Conservation (phyloP, 2,797 vertebrate species). For the Thalassophryne amazonica region DNA sequence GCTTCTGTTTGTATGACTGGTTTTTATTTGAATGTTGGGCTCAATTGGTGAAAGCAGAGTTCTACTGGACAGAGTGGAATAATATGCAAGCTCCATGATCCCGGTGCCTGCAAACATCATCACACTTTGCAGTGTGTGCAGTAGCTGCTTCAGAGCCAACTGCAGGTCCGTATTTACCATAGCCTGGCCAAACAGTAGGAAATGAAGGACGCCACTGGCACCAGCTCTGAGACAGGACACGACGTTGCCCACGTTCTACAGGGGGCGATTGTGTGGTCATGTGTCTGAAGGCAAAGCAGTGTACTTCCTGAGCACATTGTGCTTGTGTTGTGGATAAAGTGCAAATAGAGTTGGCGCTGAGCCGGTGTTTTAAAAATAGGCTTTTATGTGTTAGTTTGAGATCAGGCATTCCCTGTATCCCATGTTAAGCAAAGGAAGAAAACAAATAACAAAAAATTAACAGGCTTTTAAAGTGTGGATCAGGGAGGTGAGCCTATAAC, state of each 20-base stretch:
- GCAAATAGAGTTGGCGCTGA: constrained; percentile 36
- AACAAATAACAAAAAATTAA: too few species aligned
- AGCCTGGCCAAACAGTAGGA: constrained; percentile 58
- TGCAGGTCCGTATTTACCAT: constrained; percentile 66
- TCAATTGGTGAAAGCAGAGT: too few species aligned
- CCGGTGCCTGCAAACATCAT: constrained; percentile 7
- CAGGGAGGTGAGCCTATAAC: too few species aligned
- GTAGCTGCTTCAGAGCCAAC: constrained; percentile 50
- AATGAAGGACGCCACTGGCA: constrained; percentile 30
- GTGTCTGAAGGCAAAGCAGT: constrained; percentile 43
- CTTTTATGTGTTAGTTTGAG: constrained; percentile 32
- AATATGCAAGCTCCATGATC: background rate
- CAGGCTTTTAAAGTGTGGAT: too few species aligned
- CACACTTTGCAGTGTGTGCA: constrained; percentile 53
- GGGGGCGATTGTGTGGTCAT: constrained; percentile 40
- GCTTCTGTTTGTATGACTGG: constrained; percentile 30
- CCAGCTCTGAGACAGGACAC: constrained; percentile 45
- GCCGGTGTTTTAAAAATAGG: constrained; percentile 48
- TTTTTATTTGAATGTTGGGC: too few species aligned
- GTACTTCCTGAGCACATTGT: constrained; percentile 38
- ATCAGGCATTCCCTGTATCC: constrained; percentile 35
- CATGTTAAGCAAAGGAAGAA: too few species aligned
- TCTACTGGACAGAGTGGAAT: background rate
- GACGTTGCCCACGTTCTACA: constrained; percentile 33
- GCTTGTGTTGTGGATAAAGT: constrained; percentile 12